Evolutionary conservation across 23 tunicate genomes (phyloP), one percentile per base, ranked within the genome.

Genomic region (Clavelina lepadiformis): DNA sequence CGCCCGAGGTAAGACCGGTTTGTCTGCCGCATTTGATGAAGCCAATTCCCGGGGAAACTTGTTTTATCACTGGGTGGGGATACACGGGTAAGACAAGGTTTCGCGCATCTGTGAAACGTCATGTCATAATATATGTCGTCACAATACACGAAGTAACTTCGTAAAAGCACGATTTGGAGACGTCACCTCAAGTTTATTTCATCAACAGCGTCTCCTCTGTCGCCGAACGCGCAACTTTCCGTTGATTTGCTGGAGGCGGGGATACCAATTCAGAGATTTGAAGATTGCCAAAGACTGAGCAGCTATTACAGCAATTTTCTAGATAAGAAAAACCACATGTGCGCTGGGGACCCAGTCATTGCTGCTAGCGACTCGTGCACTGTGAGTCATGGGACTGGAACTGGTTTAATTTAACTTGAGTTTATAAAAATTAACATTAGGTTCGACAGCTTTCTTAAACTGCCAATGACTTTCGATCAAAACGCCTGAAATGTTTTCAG

Each of bases 11-110:
- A 15, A 54, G 27, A 38, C 98, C 98, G 18, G 80, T 58, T 19
- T 91, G 98, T 56, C 38, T 91, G 35, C 86, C 92, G n/a, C 55
- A 45, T 3, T 22, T 30, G 13, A 67, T 52, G 33, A 22, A 19
- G 19, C 91, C 98, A 0, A 6, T 1, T 1, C 35, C 61, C 7
- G 82, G 81, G 1, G 57, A 77, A 7, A 13, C 53, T n/a, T 91
- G 98, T 56, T 73, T 45, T 38, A 67, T 91, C 8, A 82, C 86
- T 30, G 98, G 98, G 31, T 91, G 98, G 98, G 98, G 98, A 29
- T 76, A 83, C 47, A 71, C 74, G 27, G 61, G 82, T 82, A 58
- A 58, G n/a, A n/a, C n/a, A n/a, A n/a, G n/a, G n/a, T n/a, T n/a
- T n/a, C n/a, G n/a, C n/a, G n/a, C n/a, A n/a, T n/a, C n/a, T n/a